Percentiles rank a stretch among this genome's conserved stretches.
These are phyloP conservation scores for Rhinatrema bivittatum DNA, from an alignment of 2,797 vertebrate genomes.

Conservation along the genomic window DNA sequence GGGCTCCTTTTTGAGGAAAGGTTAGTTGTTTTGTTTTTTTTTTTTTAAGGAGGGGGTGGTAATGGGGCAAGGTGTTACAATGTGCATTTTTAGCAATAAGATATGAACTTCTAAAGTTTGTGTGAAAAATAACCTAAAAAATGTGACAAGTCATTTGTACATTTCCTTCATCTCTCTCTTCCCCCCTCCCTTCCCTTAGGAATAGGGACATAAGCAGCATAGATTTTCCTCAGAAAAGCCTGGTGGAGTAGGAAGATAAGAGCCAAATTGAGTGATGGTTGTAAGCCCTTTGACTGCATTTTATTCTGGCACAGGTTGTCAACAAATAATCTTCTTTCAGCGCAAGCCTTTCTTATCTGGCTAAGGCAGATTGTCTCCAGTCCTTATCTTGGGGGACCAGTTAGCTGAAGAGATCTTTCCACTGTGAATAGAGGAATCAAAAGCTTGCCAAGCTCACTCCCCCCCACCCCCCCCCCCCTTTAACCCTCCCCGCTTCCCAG, in stretches of 20 bases:
- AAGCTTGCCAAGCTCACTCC: conserved; percentile 18
- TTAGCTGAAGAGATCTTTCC: conserved; percentile 72
- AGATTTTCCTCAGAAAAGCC: too few species aligned
- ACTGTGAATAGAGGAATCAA: conserved; percentile 48
- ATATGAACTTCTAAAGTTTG: too few species aligned
- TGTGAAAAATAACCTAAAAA: too few species aligned
- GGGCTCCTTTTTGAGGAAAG: too few species aligned
- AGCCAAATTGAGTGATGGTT: conserved; percentile 39
- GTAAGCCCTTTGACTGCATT: conserved; percentile 54
- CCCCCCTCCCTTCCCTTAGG: too few species aligned
- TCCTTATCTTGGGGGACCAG: conserved; percentile 78
- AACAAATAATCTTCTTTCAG: conserved; percentile 54
- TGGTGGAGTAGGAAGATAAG: conserved; percentile 7
- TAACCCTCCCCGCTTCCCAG: conserved; percentile 4
- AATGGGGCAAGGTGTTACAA: too few species aligned
- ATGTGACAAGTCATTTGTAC: too few species aligned
- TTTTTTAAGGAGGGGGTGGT: too few species aligned
- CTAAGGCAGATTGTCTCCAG: conserved; percentile 80
- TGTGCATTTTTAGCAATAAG: too few species aligned
- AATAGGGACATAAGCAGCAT: too few species aligned
- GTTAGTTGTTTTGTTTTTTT: too few species aligned
- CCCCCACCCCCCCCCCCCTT: not conserved
- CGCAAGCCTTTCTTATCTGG: conserved; percentile 75
- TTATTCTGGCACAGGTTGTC: conserved; percentile 52
- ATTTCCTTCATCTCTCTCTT: too few species aligned